phyloP scores from a whole-genome alignment of 2,888 invertebrate species.

The Agelastica alni region DNA sequence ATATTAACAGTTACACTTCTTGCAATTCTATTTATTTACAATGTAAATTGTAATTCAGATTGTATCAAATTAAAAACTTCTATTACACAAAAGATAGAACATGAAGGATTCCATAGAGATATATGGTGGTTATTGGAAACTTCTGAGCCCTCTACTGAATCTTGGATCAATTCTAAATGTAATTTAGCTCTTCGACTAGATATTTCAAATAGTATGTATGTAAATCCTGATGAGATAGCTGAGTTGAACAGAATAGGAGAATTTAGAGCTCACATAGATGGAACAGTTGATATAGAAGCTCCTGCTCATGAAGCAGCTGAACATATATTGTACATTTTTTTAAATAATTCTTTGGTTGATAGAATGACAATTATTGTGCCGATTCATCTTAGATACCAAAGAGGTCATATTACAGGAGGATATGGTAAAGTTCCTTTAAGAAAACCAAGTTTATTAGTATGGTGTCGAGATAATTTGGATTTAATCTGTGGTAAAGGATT shows the following conservation, averaged over 20 bases:
- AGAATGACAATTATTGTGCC: slow-evolving; percentile 53
- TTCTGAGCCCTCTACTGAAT: slow-evolving; percentile 34
- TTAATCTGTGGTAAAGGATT: slow-evolving; percentile 47
- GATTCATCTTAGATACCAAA: slow-evolving; percentile 59
- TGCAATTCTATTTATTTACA: too few relatives aligned
- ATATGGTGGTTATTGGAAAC: slow-evolving; percentile 57
- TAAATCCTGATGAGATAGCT: slow-evolving; percentile 57
- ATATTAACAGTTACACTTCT: too few relatives aligned
- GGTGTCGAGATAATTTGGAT: slow-evolving; percentile 44
- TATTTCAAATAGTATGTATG: slow-evolving; percentile 53
- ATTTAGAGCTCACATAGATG: slow-evolving; percentile 44
- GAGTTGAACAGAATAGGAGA: slow-evolving; percentile 51
- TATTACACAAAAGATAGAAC: slow-evolving; percentile 56
- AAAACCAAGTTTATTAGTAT: slow-evolving; percentile 50
- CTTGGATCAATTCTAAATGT: slow-evolving; percentile 46
- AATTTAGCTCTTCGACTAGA: slow-evolving; percentile 49
- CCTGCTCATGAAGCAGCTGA: slow-evolving; percentile 52
- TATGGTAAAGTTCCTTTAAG: slow-evolving; percentile 51
- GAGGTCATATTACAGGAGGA: slow-evolving; percentile 56
- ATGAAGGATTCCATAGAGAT: slow-evolving; percentile 57
- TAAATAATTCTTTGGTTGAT: slow-evolving; percentile 44
- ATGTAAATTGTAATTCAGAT: too few relatives aligned
- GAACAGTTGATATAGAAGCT: slow-evolving; percentile 55
- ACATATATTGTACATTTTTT: slow-evolving; percentile 52
- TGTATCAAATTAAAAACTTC: slow-evolving; percentile 50